Base-by-base conservation (phyloP, 1,140 invertebrate genomes). In the Drosophila repletoides region DNA sequence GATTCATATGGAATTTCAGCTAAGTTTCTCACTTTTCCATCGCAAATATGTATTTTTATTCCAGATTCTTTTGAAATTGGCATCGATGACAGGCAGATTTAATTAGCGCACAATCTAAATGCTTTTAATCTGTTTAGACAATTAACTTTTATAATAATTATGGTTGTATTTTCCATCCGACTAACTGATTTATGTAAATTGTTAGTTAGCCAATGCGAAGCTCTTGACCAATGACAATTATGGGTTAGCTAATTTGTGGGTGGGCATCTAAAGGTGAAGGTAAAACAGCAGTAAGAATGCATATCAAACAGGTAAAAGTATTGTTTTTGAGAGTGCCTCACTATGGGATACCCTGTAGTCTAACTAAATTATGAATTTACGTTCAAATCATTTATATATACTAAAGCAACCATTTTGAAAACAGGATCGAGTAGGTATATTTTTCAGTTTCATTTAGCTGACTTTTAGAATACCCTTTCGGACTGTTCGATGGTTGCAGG, bases 181-280 rank as follows among this genome's bases (percentile, higher is more conserved):
- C 24, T 22, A 7, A 10, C 15, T 65, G 41, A 65, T 14, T 65
- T 65, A 65, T 65, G 61, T 28, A 49, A 58, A 65, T 65, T 59
- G 34, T 26, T 6, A n/a, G 17, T 40, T 61, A 34, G 46, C 12
- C 24, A 21, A 29, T 19, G 56, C 34, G 38, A 38, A 15, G 49
- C 34, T 29, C 36, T 41, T 55, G 52, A 43, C 19, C 28, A 6
- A 10, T 63, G 59, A 43, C 61, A 58, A 64, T 65, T 65, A 49
- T 65, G 14, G 43, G 33, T 58, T 49, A 65, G 53, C 21, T 65
- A 59, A 65, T 65, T 59, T 65, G 26, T 59, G 15, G 43, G 52
- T 41, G 43, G 26, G 33, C 34, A 7, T n/a, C 19, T 34, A 15
- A 48, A 65, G 34, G 41, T 65, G 34, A 65, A 65, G 61, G 61